Evolutionary conservation across 2,113 vertebrate genomes (phyloP), one percentile per base, ranked within the genome.

Genomic region (Oryctolagus cuniculus): DNA sequence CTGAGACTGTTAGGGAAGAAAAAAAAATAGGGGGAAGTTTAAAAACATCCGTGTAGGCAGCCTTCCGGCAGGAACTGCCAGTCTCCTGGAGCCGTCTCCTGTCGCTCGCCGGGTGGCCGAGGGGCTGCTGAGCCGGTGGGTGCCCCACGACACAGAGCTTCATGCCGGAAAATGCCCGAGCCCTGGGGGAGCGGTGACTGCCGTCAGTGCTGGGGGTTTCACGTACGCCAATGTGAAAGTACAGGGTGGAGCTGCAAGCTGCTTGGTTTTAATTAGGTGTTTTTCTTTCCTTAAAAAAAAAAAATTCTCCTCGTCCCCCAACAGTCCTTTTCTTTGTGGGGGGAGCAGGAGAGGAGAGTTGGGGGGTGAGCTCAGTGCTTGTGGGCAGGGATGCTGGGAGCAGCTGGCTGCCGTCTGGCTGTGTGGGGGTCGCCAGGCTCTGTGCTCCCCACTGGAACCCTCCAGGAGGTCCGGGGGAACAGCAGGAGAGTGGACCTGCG

Each of bases 231-330:
- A 34, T 75, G 38, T 19, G 66, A 75, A 80, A 69, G 67, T 25
- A 79, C 17, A 87, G 21, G 19, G 31, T 58, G 75, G 34, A 78
- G 13, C 44, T n/a, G 79, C 27, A 85, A 6, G 31, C 83, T 85
- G 89, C 15, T 64, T 61, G 72, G 21, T 89, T 90, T 53, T 67
- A 29, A 77, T 38, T 90, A 90, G 29, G 61, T 29, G 10, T 15
- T 83, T 88, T 93, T 53, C 64, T 78, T 95, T 67, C 9, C 38
- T 93, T 90, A 63, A 49, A 93, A 70, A 67, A n/a, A 53, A 80
- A 89, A 38, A n/a, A 67, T 17, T 38, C 1, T 22, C 6, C 25
- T 69, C 80, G 12, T 11, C 10, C 17, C 15, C 36, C 5, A 74
- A n/a, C 25, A 72, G 4, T 53, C 29, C 24, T 44, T 44, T 38